These are phyloP conservation scores for Zaprionus nigranus DNA, from an alignment of 1,140 invertebrate genomes.

Conservation along the genomic window DNA sequence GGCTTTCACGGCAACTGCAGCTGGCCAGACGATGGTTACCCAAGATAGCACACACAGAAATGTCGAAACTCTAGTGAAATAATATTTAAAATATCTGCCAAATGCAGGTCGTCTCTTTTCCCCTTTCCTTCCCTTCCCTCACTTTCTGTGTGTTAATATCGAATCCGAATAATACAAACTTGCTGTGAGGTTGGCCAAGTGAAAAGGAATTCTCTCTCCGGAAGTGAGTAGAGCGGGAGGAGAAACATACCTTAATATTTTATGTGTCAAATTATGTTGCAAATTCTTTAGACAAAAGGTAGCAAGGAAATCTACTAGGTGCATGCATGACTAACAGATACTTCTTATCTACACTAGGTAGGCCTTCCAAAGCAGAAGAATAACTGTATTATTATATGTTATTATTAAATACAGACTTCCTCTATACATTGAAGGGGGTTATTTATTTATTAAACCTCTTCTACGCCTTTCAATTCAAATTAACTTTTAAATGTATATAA, in stretches of 20 bases:
- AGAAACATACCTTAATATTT: not conserved
- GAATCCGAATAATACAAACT: slow-evolving; percentile 25
- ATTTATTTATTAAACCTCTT: no score
- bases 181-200: not conserved
- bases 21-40: slow-evolving; percentile 43
- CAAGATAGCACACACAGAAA: slow-evolving; percentile 47
- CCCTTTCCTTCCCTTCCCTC: not conserved
- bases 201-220: not conserved
- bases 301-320: not conserved
- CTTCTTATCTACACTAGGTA: no score
- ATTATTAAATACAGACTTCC: no score
- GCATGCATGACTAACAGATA: not conserved
- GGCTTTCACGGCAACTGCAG: slow-evolving; percentile 6
- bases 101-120: not conserved
- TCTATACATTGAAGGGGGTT: no score
- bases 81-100: slow-evolving; percentile 50
- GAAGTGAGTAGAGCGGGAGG: no score
- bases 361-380: no score
- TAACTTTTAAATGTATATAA: no score
- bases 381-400: no score
- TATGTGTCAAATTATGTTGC: slow-evolving; percentile 9
- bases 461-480: no score
- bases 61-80: slow-evolving; percentile 50
- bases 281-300: not conserved
- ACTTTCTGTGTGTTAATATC: slow-evolving; percentile 7